Percentiles rank a stretch among this genome's conserved stretches.
Conservation (phyloP, 2,888 invertebrate genomes). For the Acanthopleura granulata region DNA sequence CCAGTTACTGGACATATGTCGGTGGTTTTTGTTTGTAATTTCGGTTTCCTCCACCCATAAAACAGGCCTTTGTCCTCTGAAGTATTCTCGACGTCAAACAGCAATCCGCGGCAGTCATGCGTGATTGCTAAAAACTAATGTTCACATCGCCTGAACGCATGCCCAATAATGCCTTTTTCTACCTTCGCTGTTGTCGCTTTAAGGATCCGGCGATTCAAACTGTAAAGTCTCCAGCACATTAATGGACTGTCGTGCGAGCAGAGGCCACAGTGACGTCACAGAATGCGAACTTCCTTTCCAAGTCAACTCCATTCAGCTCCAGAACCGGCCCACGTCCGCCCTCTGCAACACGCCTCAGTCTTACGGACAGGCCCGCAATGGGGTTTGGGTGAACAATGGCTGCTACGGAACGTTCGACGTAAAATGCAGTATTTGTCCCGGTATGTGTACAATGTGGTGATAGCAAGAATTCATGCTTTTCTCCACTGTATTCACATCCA, state of each 20-base stretch:
- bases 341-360: not conserved
- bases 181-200: not conserved
- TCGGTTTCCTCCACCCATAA: no score
- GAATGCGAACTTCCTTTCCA: slow-evolving; percentile 1
- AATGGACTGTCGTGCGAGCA: not conserved
- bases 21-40: no score
- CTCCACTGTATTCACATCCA: no score
- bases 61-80: no score
- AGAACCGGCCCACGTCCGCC: not conserved
- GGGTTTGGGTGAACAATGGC: slow-evolving; percentile 8
- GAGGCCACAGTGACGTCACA: not conserved
- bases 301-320: not conserved
- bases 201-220: not conserved
- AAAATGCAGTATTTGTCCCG: not conserved
- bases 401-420: slow-evolving; percentile 12
- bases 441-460: not conserved
- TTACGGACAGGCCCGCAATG: not conserved
- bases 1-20: no score
- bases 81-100: no score
- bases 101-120: no score
- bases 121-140: no score
- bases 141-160: no score
- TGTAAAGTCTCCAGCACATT: slow-evolving; percentile 1
- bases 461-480: no score
- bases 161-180: no score